phyloP scores from a whole-genome alignment of 2,888 invertebrate genomes.

The Philhelius pedissequus region DNA sequence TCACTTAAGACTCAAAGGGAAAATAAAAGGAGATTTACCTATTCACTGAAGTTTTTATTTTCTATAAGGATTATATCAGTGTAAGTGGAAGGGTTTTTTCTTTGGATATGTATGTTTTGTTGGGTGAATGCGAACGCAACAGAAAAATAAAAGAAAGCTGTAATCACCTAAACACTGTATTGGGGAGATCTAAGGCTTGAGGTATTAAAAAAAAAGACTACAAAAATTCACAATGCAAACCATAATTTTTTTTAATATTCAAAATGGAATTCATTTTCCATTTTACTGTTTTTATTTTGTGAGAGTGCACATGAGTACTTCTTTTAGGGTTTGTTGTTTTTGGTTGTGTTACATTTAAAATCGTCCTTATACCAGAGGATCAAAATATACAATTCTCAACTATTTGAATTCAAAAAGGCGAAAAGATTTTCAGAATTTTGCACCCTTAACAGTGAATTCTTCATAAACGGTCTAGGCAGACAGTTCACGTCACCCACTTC shows the following conservation, averaged over 20 bases:
- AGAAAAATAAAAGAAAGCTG: background rate
- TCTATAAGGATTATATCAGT: background rate
- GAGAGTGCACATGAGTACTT: background rate
- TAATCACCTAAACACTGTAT: background rate
- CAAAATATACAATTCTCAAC: background rate
- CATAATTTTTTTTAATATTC: background rate
- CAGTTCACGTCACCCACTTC: too few relatives aligned
- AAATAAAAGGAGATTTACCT: background rate
- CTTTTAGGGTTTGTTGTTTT: background rate
- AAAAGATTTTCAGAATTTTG: background rate
- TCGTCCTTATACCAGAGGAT: background rate
- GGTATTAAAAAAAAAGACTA: background rate
- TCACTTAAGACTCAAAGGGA: background rate
- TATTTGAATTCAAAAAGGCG: background rate
- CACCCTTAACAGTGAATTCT: too few relatives aligned
- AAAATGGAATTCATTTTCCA: background rate
- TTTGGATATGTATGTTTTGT: background rate
- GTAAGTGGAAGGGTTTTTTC: background rate
- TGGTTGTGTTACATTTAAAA: background rate
- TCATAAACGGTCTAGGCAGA: too few relatives aligned
- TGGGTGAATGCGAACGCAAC: too few relatives aligned
- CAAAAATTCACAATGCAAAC: background rate
- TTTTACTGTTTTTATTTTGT: background rate
- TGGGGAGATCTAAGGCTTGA: background rate
- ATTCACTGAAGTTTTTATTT: background rate